Evolutionary conservation across 2,888 invertebrate genomes (phyloP).

Genomic region (Anagyrus pseudococci): DNA sequence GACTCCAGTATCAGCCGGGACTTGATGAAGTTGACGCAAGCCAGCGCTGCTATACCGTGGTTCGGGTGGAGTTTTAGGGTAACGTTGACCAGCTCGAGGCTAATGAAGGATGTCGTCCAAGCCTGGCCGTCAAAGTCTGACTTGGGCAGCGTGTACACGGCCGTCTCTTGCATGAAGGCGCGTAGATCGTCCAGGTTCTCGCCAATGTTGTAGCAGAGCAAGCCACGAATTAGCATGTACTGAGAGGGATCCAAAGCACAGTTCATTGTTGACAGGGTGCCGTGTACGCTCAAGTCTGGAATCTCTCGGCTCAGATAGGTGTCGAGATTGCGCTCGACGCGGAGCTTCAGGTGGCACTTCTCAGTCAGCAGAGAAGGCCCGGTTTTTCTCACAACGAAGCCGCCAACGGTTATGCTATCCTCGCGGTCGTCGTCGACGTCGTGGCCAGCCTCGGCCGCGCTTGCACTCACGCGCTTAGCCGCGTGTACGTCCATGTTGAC

Average conservation of each 20-base stretch:
- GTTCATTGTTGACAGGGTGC: conserved; percentile 84
- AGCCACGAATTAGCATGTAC: conserved; percentile 86
- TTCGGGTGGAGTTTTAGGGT: conserved; percentile 74
- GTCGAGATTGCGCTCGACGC: conserved; percentile 83
- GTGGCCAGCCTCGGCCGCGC: conserved; percentile 43
- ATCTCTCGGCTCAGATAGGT: conserved; percentile 62
- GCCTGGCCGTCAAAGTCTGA: conserved; percentile 61
- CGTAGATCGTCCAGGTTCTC: conserved; percentile 77
- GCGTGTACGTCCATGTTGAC: conserved; percentile 80
- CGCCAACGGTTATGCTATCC: conserved; percentile 61
- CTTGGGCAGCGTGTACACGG: conserved; percentile 42
- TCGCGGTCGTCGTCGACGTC: conserved; percentile 42
- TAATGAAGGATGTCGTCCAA: conserved; percentile 82
- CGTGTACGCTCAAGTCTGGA: conserved; percentile 85
- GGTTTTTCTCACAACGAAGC: conserved; percentile 63
- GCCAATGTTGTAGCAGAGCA: conserved; percentile 88
- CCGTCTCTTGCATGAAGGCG: conserved; percentile 50
- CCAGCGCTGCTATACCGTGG: conserved; percentile 70
- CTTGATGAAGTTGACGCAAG: conserved; percentile 90
- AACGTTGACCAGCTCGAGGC: conserved; percentile 86
- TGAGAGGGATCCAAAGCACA: conserved; percentile 82
- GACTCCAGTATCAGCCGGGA: conserved; percentile 86
- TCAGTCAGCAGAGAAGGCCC: conserved; percentile 80
- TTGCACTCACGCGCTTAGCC: conserved; percentile 62
- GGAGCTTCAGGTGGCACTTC: conserved; percentile 80